Evolutionary conservation across 92 coral and sea anemone species (phyloP), one percentile per base, ranked within the genome.

Genomic region (Heliopora coerulea): DNA sequence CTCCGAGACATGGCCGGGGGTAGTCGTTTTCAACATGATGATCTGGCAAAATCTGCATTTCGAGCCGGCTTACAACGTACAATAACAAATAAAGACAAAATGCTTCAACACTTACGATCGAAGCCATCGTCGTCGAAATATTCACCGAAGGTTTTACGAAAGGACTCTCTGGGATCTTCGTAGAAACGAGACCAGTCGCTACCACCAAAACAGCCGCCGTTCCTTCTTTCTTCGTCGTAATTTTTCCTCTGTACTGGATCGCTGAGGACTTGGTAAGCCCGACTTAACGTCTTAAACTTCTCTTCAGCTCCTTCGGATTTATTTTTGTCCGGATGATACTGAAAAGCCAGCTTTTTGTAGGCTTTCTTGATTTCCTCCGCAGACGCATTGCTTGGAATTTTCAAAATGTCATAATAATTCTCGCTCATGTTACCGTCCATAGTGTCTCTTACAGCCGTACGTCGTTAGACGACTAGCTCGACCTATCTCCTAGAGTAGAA

Each of bases 321-420:
- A 49, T 70, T 70, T 20, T 70, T 70, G 42, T 70, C 77, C 1
- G 77, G 77, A 70, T 70, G 77, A 54, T 31, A 70, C 21, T 52
- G 77, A 56, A 32, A 20, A 4, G 77, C 77, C 48, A 52, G 25
- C 19, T 70, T 49, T 15, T 32, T 52, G 63, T 70, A 70, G 1
- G 77, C 77, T 54, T 54, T 52, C 62, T 70, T 70, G 24, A 70
- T 70, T 9, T 70, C 77, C 8, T 70, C 77, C 9, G 50, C 29
- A 20, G 29, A 29, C 25, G 77, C 77, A 54, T 70, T 50, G 17
- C 54, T 56, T 1, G 28, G 41, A 26, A 70, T 21, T 62, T 70
- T 70, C 58, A 70, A 54, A 3, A 70, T 56, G 32, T 70, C 62
- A 54, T 70, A 70, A 70, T 49, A 70, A 41, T 70, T 70, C 32